These are phyloP conservation scores for Pangasianodon gigas DNA, from an alignment of 2,113 vertebrate species.

Conservation along the genomic window DNA sequence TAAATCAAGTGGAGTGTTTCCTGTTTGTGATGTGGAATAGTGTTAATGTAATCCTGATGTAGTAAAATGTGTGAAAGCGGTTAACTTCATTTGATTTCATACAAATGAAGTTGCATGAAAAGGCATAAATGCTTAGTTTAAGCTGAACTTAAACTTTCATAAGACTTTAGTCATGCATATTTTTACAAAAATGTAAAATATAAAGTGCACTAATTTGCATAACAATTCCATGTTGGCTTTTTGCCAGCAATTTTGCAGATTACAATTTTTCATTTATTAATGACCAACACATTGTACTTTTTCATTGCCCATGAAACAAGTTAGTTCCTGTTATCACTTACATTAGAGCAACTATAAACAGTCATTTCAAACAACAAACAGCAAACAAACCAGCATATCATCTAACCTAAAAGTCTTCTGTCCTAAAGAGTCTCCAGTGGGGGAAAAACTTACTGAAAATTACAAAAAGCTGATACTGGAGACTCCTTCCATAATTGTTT, in stretches of 20 bases:
- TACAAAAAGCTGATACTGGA: background rate
- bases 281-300: background rate
- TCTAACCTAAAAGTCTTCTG: background rate
- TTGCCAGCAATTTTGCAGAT: background rate
- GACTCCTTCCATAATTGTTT: background rate
- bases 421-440: no score
- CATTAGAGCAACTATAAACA: no score
- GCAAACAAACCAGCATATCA: no score
- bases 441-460: no score
- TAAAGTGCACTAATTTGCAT: background rate
- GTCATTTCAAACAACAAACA: no score
- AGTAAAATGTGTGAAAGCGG: background rate
- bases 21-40: background rate
- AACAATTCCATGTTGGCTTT: background rate
- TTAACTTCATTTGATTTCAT: background rate
- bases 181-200: background rate
- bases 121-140: background rate
- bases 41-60: background rate
- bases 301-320: background rate
- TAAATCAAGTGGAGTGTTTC: background rate
- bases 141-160: background rate
- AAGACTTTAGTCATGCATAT: background rate
- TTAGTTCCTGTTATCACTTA: no score
- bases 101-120: background rate
- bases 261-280: background rate